Conservation (phyloP, 2,113 vertebrate genomes). For the Galeopterus variegatus region DNA sequence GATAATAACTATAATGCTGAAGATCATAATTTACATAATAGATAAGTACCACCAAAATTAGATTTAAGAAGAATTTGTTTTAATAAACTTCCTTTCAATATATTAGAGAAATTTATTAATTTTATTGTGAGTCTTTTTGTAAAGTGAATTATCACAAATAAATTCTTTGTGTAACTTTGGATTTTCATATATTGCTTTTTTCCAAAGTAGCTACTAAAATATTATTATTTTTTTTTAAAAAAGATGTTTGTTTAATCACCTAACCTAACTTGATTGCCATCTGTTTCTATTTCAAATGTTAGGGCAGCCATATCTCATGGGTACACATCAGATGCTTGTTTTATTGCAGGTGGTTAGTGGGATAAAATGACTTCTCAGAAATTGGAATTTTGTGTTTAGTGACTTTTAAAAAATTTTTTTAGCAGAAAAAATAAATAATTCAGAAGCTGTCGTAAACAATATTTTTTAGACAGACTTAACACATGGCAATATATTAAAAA, state of each 20-base stretch:
- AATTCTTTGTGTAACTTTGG: slow-evolving; percentile 43
- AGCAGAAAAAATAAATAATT: slow-evolving; percentile 34
- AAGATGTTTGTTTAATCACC: slow-evolving; percentile 46
- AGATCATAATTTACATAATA: background rate
- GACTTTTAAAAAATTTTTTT: slow-evolving; percentile 24
- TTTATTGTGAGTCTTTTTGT: slow-evolving; percentile 10
- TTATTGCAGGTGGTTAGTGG: slow-evolving; percentile 64
- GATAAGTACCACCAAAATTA: background rate
- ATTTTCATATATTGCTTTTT: background rate
- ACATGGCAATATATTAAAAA: slow-evolving; percentile 19
- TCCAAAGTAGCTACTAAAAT: background rate
- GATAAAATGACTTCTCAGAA: slow-evolving; percentile 58
- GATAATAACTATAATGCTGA: background rate
- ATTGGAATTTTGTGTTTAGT: slow-evolving; percentile 58
- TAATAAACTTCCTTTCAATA: background rate
- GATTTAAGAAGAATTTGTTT: slow-evolving; percentile 25
- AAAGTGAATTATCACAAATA: slow-evolving; percentile 13
- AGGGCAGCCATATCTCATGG: background rate
- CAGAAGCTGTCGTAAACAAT: slow-evolving; percentile 42
- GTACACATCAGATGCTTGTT: slow-evolving; percentile 23
- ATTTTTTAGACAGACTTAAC: background rate
- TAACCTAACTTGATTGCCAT: background rate
- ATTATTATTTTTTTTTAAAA: slow-evolving; percentile 32
- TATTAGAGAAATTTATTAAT: slow-evolving; percentile 18
- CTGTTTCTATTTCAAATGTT: slow-evolving; percentile 60